Percentiles rank a stretch among this genome's conserved stretches.
These are phyloP conservation scores for Nudaria mundana DNA, from an alignment of 2,888 invertebrate species.

Conservation along the genomic window DNA sequence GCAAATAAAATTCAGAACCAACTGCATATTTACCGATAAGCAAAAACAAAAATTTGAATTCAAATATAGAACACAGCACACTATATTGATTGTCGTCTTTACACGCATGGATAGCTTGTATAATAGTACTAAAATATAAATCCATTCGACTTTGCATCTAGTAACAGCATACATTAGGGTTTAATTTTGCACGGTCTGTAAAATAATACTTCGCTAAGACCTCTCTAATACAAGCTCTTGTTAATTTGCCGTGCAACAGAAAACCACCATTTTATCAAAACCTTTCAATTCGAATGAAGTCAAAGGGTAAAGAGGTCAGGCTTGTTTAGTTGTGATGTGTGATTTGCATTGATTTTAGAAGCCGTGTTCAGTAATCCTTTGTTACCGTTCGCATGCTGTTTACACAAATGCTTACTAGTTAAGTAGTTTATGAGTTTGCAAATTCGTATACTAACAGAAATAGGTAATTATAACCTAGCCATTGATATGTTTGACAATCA, in stretches of 20 bases:
- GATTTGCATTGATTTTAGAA: conserved; percentile 76
- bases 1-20: too few species aligned
- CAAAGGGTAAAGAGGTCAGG: conserved; percentile 2
- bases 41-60: too few species aligned
- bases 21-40: too few species aligned
- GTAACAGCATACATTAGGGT: too few species aligned
- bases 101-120: too few species aligned
- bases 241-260: conserved; percentile 25
- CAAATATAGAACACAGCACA: too few species aligned
- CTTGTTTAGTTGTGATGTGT: conserved; percentile 28
- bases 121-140: too few species aligned
- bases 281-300: neutral
- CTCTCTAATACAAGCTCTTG: conserved; percentile 27
- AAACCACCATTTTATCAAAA: conserved; percentile 7
- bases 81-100: too few species aligned
- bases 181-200: conserved; percentile 11
- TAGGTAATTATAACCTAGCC: too few species aligned
- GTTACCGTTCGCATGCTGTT: conserved; percentile 68
- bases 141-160: too few species aligned
- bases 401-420: conserved; percentile 76
- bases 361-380: conserved; percentile 65
- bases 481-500: too few species aligned
- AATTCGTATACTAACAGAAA: conserved; percentile 8
- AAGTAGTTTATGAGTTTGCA: conserved; percentile 65
- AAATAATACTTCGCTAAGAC: conserved; percentile 7